These are phyloP conservation scores for Solenopsis invicta DNA, from an alignment of 1,140 invertebrate genomes.

Conservation along the genomic window DNA sequence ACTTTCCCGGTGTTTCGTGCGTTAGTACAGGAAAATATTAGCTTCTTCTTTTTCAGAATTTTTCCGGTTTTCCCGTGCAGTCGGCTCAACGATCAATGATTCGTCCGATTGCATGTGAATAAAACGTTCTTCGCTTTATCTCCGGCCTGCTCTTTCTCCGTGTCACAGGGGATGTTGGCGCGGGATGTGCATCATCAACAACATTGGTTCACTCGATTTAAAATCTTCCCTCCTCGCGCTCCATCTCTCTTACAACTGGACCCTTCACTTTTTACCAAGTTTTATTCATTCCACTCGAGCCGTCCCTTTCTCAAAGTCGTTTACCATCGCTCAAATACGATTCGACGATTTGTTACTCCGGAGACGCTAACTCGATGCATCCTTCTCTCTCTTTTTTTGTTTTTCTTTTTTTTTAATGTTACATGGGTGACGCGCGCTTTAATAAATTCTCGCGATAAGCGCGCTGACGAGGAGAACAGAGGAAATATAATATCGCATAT, in stretches of 20 bases:
- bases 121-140: conserved; percentile 43
- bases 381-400: too few species aligned
- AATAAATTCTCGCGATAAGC: background rate
- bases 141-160: conserved; percentile 21
- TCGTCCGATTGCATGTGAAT: conserved; percentile 44
- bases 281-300: conserved; percentile 28
- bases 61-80: conserved; percentile 1
- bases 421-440: background rate
- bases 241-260: conserved; percentile 45
- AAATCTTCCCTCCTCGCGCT: conserved; percentile 26
- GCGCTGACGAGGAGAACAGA: background rate
- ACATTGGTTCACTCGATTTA: conserved; percentile 52
- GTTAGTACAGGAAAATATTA: background rate
- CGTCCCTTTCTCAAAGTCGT: conserved; percentile 3
- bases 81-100: conserved; percentile 35
- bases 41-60: background rate
- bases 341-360: conserved; percentile 25
- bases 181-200: conserved; percentile 57
- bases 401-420: background rate
- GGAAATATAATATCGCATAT: background rate
- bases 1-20: background rate
- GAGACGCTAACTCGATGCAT: background rate
- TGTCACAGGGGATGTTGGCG: conserved; percentile 52
- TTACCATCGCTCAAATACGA: conserved; percentile 12
- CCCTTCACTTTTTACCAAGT: conserved; percentile 31